Evolutionary conservation across 2,888 invertebrate genomes (phyloP).

Genomic region (Rhamnusium bicolor): DNA sequence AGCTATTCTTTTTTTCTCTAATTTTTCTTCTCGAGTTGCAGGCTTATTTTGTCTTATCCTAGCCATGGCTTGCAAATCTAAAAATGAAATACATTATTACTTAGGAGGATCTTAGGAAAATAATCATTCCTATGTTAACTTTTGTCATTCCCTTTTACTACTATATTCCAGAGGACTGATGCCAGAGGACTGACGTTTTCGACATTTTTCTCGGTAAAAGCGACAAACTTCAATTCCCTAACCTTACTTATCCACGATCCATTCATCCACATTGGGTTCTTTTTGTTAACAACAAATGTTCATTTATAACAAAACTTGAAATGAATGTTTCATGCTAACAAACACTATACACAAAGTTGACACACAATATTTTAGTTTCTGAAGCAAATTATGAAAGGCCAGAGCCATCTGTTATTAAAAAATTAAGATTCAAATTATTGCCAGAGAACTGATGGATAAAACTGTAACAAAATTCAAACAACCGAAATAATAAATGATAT

Average conservation of each 20-base stretch:
- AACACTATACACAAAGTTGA: not conserved
- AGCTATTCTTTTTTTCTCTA: not conserved
- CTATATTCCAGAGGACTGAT: not conserved
- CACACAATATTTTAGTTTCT: not conserved
- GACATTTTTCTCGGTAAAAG: not conserved
- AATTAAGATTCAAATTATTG: not conserved
- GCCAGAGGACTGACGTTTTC: not conserved
- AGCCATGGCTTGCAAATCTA: not conserved
- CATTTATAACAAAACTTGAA: not conserved
- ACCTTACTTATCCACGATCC: not conserved
- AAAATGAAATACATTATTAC: not conserved
- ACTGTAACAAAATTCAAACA: not conserved
- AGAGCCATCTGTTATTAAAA: not conserved
- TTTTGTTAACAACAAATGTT: not conserved
- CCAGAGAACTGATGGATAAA: not conserved
- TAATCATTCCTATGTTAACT: not conserved
- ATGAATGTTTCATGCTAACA: not conserved
- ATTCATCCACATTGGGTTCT: not conserved
- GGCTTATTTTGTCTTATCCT: not conserved
- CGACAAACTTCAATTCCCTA: not conserved
- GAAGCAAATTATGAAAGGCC: not conserved
- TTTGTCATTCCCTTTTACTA: not conserved
- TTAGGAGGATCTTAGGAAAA: not conserved
- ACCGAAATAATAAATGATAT: not conserved
- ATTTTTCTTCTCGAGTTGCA: not conserved